Evolutionary conservation across 2,888 invertebrate genomes (phyloP).

Genomic region (Drosophila leonis): DNA sequence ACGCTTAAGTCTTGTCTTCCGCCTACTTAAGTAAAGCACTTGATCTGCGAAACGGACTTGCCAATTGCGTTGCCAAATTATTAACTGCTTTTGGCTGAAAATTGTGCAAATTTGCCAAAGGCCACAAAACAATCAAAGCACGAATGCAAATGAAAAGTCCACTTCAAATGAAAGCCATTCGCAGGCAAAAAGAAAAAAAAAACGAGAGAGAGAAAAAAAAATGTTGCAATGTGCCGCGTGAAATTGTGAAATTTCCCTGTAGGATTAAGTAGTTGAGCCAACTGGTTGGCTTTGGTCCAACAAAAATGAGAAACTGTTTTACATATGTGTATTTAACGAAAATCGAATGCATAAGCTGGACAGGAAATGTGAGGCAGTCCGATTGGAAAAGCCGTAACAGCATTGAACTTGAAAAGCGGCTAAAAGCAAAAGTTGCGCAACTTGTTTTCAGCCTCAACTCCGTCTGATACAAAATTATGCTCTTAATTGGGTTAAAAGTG

Average conservation of each 20-base stretch:
- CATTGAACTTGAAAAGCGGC: slow-evolving; percentile 71
- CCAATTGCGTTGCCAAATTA: slow-evolving; percentile 57
- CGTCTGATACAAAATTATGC: background rate
- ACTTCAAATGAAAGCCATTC: slow-evolving; percentile 73
- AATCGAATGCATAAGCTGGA: slow-evolving; percentile 34
- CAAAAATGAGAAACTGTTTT: slow-evolving; percentile 20
- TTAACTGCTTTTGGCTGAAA: slow-evolving; percentile 55
- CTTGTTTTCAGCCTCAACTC: slow-evolving; percentile 40
- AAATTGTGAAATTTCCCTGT: slow-evolving; percentile 71
- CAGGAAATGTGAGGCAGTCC: slow-evolving; percentile 53
- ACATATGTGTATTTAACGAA: slow-evolving; percentile 15
- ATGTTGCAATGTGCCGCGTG: slow-evolving; percentile 55
- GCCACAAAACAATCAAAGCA: slow-evolving; percentile 69
- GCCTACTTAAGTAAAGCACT: slow-evolving; percentile 60
- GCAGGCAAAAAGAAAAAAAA: slow-evolving; percentile 3
- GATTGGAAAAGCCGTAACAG: slow-evolving; percentile 50
- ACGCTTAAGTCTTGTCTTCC: slow-evolving; percentile 52
- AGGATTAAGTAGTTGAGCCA: slow-evolving; percentile 45
- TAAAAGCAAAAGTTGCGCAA: slow-evolving; percentile 62
- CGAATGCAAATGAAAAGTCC: slow-evolving; percentile 68
- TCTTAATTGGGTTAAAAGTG: slow-evolving; percentile 50
- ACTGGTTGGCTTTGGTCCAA: slow-evolving; percentile 17
- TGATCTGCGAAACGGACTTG: slow-evolving; percentile 39
- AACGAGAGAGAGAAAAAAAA: slow-evolving; percentile 18
- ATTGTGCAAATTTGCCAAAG: slow-evolving; percentile 71